Evolutionary conservation across 1,140 invertebrate genomes (phyloP).

Genomic region (Eubasilissa regina): DNA sequence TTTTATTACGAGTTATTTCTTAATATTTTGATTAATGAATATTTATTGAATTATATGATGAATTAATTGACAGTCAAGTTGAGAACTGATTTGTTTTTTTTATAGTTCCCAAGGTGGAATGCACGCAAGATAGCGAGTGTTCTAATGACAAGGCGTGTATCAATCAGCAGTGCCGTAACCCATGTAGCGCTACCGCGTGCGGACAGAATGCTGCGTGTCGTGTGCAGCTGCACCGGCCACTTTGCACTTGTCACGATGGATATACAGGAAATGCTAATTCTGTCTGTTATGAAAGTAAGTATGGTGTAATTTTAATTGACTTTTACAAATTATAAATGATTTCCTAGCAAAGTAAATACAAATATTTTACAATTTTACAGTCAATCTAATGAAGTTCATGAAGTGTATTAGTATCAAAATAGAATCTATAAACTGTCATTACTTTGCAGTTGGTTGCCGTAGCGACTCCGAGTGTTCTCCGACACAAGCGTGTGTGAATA

Average conservation of each 20-base stretch:
- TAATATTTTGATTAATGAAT: too few species aligned
- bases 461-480: conserved; percentile 88
- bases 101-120: conserved; percentile 81
- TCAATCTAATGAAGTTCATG: too few species aligned
- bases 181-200: conserved; percentile 83
- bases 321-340: background rate
- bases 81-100: conserved; percentile 49
- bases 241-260: conserved; percentile 88
- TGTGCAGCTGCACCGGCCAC: conserved; percentile 84
- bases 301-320: background rate
- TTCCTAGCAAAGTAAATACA: background rate
- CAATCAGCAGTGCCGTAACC: conserved; percentile 82
- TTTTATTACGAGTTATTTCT: background rate
- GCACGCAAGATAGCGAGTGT: conserved; percentile 85
- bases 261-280: conserved; percentile 89
- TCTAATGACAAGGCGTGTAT: conserved; percentile 88
- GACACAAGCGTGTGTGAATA: conserved; percentile 87
- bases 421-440: background rate
- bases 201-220: conserved; percentile 87
- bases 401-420: too few species aligned
- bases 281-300: conserved; percentile 82
- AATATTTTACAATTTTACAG: too few species aligned
- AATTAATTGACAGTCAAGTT: background rate
- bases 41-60: too few species aligned
- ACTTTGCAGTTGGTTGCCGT: conserved; percentile 85